Evolutionary conservation across 2,888 invertebrate genomes (phyloP).

Genomic region (Azorinus chamasolen): DNA sequence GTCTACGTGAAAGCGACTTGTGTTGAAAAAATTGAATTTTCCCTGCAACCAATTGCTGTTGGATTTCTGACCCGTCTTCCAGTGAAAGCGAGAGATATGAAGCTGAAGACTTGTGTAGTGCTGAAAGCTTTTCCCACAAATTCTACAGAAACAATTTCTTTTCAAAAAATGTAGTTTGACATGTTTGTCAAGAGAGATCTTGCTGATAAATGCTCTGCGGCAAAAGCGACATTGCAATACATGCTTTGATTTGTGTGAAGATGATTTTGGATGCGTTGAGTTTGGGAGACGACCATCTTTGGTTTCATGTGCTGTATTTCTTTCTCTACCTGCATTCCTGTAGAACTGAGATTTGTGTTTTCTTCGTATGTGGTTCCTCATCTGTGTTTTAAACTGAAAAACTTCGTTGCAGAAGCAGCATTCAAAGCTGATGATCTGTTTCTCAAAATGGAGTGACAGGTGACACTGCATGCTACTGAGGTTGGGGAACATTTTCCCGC

Average conservation of each 20-base stretch:
- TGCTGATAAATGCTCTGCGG: conserved; percentile 42
- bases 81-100: conserved; percentile 77
- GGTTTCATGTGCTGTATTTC: neutral
- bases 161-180: conserved; percentile 51
- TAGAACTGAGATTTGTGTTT: conserved; percentile 45
- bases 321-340: conserved; percentile 8
- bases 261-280: neutral
- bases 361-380: conserved; percentile 77
- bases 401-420: conserved; percentile 82
- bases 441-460: conserved; percentile 83
- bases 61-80: conserved; percentile 44
- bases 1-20: conserved; percentile 27
- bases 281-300: neutral
- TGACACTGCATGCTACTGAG: conserved; percentile 83
- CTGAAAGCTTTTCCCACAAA: conserved; percentile 85
- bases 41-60: conserved; percentile 17
- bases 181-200: conserved; percentile 50
- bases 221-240: conserved; percentile 53
- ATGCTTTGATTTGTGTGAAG: neutral
- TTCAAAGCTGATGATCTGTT: conserved; percentile 77
- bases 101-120: conserved; percentile 85
- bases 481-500: conserved; percentile 81
- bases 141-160: conserved; percentile 55
- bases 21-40: conserved; percentile 48
- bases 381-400: conserved; percentile 81